phyloP scores from a whole-genome alignment of 2,113 vertebrate genomes.

The Periophthalmodon schlosseri region DNA sequence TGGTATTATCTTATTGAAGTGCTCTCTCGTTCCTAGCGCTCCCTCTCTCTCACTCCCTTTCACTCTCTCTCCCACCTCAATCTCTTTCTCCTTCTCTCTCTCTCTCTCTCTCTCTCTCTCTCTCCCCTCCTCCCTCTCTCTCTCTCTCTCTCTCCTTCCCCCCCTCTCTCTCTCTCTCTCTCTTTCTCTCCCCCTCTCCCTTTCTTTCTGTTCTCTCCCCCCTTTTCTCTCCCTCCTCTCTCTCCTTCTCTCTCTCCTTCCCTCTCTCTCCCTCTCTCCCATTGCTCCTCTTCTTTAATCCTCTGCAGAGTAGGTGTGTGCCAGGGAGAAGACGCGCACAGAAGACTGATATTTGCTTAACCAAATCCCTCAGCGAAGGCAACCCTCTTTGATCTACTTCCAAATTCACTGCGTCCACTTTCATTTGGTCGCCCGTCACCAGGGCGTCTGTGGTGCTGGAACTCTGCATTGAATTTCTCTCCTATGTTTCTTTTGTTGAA shows the following conservation, averaged over 20 bases:
- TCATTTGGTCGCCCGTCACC: constrained; percentile 51
- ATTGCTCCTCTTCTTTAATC: constrained; percentile 53
- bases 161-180: too few species aligned
- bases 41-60: constrained; percentile 30
- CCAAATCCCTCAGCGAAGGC: constrained; percentile 59
- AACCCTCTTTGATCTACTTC: constrained; percentile 67
- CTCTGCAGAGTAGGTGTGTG: constrained; percentile 59
- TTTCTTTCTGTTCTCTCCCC: constrained; percentile 28
- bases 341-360: constrained; percentile 71
- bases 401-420: constrained; percentile 51
- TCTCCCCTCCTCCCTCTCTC: background rate
- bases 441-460: constrained; percentile 14
- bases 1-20: constrained; percentile 58
- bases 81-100: constrained; percentile 28
- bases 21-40: constrained; percentile 24
- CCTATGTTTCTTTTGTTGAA: constrained; percentile 30
- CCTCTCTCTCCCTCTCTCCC: constrained; percentile 10
- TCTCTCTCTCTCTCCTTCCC: constrained; percentile 31
- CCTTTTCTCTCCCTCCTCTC: constrained; percentile 23
- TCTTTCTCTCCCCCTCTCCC: constrained; percentile 28
- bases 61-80: constrained; percentile 18
- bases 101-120: too few species aligned
- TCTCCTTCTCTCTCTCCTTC: constrained; percentile 25
- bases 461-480: constrained; percentile 22
- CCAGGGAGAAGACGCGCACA: constrained; percentile 33